Percentiles rank a stretch among this genome's conserved stretches.
These are phyloP conservation scores for Hirtodrosophila trivittata DNA, from an alignment of 2,888 invertebrate species.

Conservation along the genomic window DNA sequence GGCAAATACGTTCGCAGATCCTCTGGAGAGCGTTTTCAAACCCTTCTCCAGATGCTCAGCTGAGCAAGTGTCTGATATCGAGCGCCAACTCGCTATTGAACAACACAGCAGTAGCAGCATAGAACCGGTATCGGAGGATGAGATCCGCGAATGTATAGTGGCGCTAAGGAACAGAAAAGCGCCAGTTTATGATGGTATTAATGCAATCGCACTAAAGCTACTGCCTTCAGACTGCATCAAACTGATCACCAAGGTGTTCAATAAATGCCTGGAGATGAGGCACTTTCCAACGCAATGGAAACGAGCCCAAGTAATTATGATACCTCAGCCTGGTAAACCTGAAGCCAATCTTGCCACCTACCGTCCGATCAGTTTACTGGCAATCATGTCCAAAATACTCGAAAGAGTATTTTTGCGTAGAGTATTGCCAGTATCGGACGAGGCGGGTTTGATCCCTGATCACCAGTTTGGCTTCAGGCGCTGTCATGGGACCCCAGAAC, in stretches of 20 bases:
- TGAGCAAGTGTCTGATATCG: not conserved
- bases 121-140: slow-evolving; percentile 2
- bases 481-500: no score
- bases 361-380: not conserved
- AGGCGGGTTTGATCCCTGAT: no score
- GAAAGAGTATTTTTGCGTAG: no score
- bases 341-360: slow-evolving; percentile 1
- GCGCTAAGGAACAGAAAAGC: no score
- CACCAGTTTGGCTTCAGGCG: no score
- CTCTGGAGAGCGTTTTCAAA: not conserved
- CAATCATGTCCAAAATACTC: not conserved
- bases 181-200: slow-evolving; percentile 2
- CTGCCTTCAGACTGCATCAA: not conserved
- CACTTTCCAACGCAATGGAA: slow-evolving; percentile 6
- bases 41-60: not conserved
- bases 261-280: slow-evolving; percentile 2
- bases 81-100: no score
- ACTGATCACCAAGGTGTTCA: not conserved
- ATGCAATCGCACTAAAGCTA: slow-evolving; percentile 5
- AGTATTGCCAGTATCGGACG: no score
- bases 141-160: not conserved
- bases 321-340: slow-evolving; percentile 3
- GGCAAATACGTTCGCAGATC: not conserved
- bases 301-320: not conserved
- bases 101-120: no score